Evolutionary conservation across 2,888 invertebrate species (phyloP), one percentile per base, ranked within the genome.

Genomic region (Aphodius sticticus): DNA sequence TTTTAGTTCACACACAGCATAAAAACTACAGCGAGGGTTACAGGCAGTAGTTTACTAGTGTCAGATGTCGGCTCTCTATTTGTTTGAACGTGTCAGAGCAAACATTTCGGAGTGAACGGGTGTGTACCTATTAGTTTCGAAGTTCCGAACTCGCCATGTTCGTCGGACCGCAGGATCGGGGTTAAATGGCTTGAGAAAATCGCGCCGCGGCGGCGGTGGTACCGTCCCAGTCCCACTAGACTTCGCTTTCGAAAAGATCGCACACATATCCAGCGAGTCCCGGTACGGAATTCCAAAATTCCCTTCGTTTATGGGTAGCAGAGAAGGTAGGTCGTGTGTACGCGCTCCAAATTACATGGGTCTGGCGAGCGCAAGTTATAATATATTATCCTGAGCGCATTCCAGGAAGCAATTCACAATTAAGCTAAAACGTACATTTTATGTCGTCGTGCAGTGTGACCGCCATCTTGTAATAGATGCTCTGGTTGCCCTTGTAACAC

Each of bases 161-260:
- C 74, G 74, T 74, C 35, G 35, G 26, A 35, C 35, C 35, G 69
- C 53, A 69, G 76, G 76, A 69, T 69, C 69, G 35, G 16, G 69
- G 78, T 70, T 38, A 78, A 86, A 86, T 86, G 85, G 85, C 83
- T 82, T 85, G 85, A 82, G 84, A 84, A 85, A 86, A 81, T 85
- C 85, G 85, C 53, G 53, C 53, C 53, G 12, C 53, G 53, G 53
- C 53, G 53, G 26, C 26, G 26, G 53, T 53, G 53, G 53, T 5
- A 12, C 53, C 53, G 12, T 53, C 53, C 53, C 53, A 53, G 53
- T 53, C 53, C 53, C 53, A 53, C 53, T 53, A 53, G 4, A 53
- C 53, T 1, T 81, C 79, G 79, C 81, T 80, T 78, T 79, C 53
- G 53, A 53, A 53, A 53, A 53, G 53, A 53, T 2, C 53, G 53